Conservation (phyloP, 2,888 invertebrate species). For the Megastigmus dorsalis region DNA sequence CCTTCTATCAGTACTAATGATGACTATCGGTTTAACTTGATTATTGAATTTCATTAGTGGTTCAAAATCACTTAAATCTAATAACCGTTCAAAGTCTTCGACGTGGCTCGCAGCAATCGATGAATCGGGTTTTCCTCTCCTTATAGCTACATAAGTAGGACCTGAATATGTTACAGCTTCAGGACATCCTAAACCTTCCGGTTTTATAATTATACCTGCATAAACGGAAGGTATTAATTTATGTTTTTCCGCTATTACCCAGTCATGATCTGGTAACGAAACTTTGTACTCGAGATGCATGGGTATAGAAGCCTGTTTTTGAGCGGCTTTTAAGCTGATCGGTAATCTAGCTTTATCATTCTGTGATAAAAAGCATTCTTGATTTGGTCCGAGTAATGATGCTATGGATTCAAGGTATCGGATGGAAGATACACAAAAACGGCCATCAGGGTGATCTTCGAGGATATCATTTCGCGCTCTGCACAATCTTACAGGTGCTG, state of each 20-base stretch:
- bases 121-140: slow-evolving; percentile 61
- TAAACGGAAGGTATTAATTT: slow-evolving; percentile 67
- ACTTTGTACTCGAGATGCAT: slow-evolving; percentile 63
- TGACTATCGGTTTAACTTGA: slow-evolving; percentile 60
- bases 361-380: slow-evolving; percentile 47
- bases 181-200: slow-evolving; percentile 58
- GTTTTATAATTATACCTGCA: slow-evolving; percentile 60
- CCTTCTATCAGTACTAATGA: slow-evolving; percentile 48
- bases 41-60: slow-evolving; percentile 21
- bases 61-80: slow-evolving; percentile 55
- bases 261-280: slow-evolving; percentile 65
- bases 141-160: slow-evolving; percentile 66
- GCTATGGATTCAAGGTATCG: too few relatives aligned
- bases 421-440: too few relatives aligned
- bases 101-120: slow-evolving; percentile 63
- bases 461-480: too few relatives aligned
- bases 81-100: slow-evolving; percentile 19
- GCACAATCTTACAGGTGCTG: too few relatives aligned
- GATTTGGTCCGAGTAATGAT: slow-evolving; percentile 2
- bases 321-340: too few relatives aligned
- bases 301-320: slow-evolving; percentile 66
- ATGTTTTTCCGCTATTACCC: slow-evolving; percentile 63
- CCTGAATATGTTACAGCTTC: slow-evolving; percentile 69
- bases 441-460: too few relatives aligned
- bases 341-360: slow-evolving; percentile 70